phyloP scores from a whole-genome alignment of 2,113 vertebrate species.

The Lepidothrix coronata region DNA sequence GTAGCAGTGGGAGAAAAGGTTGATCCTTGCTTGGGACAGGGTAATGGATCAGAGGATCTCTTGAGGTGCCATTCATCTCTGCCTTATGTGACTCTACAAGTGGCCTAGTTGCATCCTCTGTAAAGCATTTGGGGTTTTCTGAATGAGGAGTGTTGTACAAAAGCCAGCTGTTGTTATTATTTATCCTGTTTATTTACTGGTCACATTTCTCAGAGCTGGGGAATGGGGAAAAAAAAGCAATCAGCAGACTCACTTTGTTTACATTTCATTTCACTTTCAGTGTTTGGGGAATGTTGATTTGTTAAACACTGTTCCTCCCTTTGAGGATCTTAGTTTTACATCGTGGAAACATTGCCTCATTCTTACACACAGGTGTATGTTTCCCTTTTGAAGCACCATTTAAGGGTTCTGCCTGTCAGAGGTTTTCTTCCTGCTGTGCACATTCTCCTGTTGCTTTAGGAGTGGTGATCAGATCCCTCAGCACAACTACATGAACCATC shows the following conservation, averaged over 20 bases:
- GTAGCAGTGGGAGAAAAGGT: background rate
- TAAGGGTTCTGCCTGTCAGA: background rate
- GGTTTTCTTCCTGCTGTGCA: background rate
- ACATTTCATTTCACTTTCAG: background rate
- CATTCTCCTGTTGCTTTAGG: background rate
- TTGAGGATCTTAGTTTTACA: background rate
- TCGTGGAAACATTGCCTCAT: background rate
- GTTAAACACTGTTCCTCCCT: background rate
- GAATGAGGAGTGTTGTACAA: background rate
- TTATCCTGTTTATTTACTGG: conserved; percentile 33
- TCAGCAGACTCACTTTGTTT: conserved; percentile 18
- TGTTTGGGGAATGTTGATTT: background rate
- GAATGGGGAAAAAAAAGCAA: background rate
- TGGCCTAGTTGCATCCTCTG: background rate
- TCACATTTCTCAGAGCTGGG: background rate
- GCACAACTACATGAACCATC: background rate
- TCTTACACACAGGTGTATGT: background rate
- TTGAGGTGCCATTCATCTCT: background rate
- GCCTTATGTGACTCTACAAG: background rate
- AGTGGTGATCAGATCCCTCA: background rate
- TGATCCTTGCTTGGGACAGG: background rate
- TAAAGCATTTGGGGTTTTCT: background rate
- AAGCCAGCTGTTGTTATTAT: conserved; percentile 42
- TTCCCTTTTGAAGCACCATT: background rate
- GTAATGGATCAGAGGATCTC: background rate